Evolutionary conservation across 2,797 vertebrate genomes (phyloP), one percentile per base, ranked within the genome.

Genomic region (Chiroxiphia lanceolata): DNA sequence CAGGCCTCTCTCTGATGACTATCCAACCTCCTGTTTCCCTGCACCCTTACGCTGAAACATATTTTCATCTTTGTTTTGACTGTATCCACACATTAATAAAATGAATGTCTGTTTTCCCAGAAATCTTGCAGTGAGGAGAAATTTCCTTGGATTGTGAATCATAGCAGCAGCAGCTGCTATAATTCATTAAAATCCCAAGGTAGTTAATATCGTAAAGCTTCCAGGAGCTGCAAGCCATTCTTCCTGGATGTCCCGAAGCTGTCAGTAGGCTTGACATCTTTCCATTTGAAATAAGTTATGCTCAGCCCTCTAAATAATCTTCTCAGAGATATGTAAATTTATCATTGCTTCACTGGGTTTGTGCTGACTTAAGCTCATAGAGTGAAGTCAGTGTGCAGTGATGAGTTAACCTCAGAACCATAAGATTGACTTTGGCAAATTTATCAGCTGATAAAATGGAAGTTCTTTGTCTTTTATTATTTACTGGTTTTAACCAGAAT

Each of bases 61-160:
- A 80, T 89, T 95, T 93, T 91, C 94, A 89, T 91, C 84, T 48
- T 91, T 89, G 27, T 74, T 94, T 95, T 89, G 71, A 93, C 78
- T 64, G 15, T 67, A 68, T 85, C 84, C 76, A 87, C 71, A 74
- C 87, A 83, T 95, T 75, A 93, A 63, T 87, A 93, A 95, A 95
- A 91, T 47, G 0, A 87, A 92, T 88, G 45, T 89, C 89, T 88
- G 2, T 82, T 94, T 96, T 94, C 94, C 72, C 92, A 95, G 92
- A 95, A 92, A 65, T 86, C 76, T 85, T 83, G 42, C 45, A 81
- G 72, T 40, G 72, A 94, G 56, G 59, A 56, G 44, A 92, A 67
- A 45, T 92, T 95, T 87, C 68, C 70, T 25, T 76, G 34, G 25
- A 80, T 83, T 38, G 36, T 81, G 72, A 95, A 83, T 96, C 84